These are phyloP conservation scores for Mesitornis unicolor DNA, from an alignment of 2,113 vertebrate genomes.

Conservation along the genomic window DNA sequence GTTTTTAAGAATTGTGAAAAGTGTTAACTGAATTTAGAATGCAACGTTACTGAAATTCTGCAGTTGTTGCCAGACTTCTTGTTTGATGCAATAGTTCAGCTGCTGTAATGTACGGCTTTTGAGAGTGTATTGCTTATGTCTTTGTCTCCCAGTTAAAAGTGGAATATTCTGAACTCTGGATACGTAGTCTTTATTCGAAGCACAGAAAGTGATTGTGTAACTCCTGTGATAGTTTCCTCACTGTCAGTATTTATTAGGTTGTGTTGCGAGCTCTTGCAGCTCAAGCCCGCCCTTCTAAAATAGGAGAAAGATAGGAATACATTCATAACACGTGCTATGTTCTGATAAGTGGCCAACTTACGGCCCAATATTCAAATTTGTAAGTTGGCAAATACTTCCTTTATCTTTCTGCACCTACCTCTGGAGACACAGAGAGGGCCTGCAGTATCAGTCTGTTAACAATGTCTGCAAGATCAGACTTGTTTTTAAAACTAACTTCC, in stretches of 20 bases:
- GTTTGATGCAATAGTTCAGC: not conserved
- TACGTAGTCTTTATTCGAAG: not conserved
- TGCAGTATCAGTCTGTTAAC: not conserved
- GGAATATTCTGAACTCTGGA: not conserved
- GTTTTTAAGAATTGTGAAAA: not conserved
- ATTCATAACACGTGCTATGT: not conserved
- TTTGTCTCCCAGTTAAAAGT: not conserved
- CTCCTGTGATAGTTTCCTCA: not conserved
- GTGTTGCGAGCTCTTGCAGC: not conserved
- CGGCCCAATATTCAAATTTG: not conserved
- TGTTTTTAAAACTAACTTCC: not conserved
- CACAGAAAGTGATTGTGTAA: not conserved
- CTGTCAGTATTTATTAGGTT: not conserved
- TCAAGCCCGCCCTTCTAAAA: not conserved
- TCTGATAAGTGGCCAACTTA: not conserved
- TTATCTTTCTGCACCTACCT: not conserved
- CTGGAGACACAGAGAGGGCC: not conserved
- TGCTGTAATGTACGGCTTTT: not conserved
- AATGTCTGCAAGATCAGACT: not conserved
- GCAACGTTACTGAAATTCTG: not conserved
- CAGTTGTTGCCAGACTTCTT: not conserved
- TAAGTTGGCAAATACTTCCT: not conserved
- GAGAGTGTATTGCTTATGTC: not conserved
- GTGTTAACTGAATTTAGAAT: not conserved
- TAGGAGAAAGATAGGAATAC: not conserved